Base-by-base conservation (phyloP, 2,113 vertebrate species). In the Mirounga angustirostris region DNA sequence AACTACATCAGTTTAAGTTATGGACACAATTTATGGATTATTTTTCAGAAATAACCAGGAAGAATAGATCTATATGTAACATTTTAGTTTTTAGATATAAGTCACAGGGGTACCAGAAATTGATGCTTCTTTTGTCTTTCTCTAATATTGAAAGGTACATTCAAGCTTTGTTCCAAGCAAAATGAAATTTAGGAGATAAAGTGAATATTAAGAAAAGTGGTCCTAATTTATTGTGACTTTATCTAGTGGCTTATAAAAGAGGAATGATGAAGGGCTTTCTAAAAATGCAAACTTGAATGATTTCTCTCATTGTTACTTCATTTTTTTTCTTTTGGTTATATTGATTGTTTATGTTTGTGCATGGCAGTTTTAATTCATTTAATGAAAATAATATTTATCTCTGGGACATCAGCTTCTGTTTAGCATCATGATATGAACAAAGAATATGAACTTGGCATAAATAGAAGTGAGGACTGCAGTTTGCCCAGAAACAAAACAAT, bases 171-270 rank as follows among this genome's bases (percentile, higher is more conserved):
- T 91, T 93, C 11, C 40, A 86, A 15, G 24, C 6, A 92, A 94
- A 96, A 94, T 82, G 12, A 76, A 96, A 96, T 81, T 91, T 95
- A 81, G 43, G 56, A 79, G n/a, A 95, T n/a, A 93, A 96, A 86
- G 52, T 63, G 33, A 95, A 56, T 96, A 95, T 71, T 95, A 73
- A 79, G 73, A 93, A 92, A 30, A 89, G 56, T 79, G 28, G 21
- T 59, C 97, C 40, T 80, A 92, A 97, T 80, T 95, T 93, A 97
- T 91, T 89, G 79, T 14, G 56, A 22, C 5, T 91, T 98, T 92
- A 65, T 80, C 46, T 92, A 91, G 18, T 22, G 93, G 36, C 33
- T 92, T 80, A 5, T 50, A 63, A 91, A 92, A 80, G 4, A 80
- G 5, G 24, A 87, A 92, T 80, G 78, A 63, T 54, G 43, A 86